A percentile compares a stretch with the other conserved stretches of the same genome.
phyloP scores from a whole-genome alignment of 2,797 vertebrate genomes.

The Danio choprae region DNA sequence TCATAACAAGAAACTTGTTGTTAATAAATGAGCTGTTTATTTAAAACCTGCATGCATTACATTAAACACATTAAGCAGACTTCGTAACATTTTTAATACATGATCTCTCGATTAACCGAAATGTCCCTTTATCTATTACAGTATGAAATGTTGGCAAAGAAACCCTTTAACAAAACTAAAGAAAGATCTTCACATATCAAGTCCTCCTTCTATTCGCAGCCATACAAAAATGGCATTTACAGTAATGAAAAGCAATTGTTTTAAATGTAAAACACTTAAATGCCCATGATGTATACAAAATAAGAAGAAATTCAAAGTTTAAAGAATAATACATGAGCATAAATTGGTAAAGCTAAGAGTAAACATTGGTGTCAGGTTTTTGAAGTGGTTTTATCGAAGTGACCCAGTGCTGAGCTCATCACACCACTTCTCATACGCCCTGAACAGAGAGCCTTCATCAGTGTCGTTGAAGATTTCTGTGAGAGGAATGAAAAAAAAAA shows the following conservation, averaged over 20 bases:
- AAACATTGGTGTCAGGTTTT: constrained; percentile 42
- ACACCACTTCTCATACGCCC: constrained; percentile 76
- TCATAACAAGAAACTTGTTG: neutral
- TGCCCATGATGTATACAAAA: constrained; percentile 2
- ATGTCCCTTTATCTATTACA: constrained; percentile 7
- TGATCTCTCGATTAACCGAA: neutral
- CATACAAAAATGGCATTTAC: constrained; percentile 28
- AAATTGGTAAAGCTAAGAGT: constrained; percentile 10
- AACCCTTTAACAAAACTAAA: neutral
- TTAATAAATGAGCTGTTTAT: constrained; percentile 18
- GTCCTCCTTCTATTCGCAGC: constrained; percentile 3
- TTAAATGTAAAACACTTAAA: constrained; percentile 31
- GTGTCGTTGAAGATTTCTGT: constrained; percentile 83
- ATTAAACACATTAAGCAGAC: constrained; percentile 10
- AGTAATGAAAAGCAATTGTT: neutral
- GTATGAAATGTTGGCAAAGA: constrained; percentile 14
- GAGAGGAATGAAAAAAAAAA: constrained; percentile 37
- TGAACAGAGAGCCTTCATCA: constrained; percentile 73
- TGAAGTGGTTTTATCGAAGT: constrained; percentile 37
- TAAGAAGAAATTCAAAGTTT: neutral
- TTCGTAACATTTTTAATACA: neutral
- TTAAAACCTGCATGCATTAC: constrained; percentile 12
- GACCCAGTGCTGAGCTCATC: constrained; percentile 68
- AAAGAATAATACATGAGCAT: neutral
- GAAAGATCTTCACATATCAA: constrained; percentile 27